phyloP scores from a whole-genome alignment of 1,140 invertebrate species.

The Carposina sasakii region DNA sequence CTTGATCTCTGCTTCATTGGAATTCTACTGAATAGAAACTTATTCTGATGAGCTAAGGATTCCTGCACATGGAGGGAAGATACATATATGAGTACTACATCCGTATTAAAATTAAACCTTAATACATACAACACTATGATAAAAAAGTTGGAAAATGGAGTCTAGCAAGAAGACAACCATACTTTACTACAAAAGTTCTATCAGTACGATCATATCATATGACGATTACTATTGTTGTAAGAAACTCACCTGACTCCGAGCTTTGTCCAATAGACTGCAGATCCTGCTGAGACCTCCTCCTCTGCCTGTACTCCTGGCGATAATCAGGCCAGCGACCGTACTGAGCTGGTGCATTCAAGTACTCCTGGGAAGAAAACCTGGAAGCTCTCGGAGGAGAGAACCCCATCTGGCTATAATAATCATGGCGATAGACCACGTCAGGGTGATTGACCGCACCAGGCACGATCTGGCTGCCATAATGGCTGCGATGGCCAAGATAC shows the following conservation, averaged over 20 bases:
- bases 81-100: no score
- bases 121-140: no score
- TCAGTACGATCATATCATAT: no score
- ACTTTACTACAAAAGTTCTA: no score
- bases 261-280: conserved; percentile 63
- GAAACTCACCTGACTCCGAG: conserved; percentile 67
- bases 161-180: no score
- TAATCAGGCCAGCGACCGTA: conserved; percentile 57
- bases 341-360: conserved; percentile 59
- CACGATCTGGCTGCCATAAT: conserved; percentile 57
- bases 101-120: no score
- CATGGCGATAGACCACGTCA: conserved; percentile 66
- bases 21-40: no score
- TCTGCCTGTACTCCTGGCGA: conserved; percentile 55
- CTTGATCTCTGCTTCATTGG: no score
- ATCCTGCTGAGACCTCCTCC: conserved; percentile 65
- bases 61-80: no score
- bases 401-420: conserved; percentile 58
- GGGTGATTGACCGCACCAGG: conserved; percentile 58
- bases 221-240: no score
- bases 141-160: no score
- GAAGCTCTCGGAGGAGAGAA: conserved; percentile 61
- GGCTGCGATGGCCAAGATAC: conserved; percentile 47
- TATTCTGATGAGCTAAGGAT: no score
- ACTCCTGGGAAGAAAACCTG: conserved; percentile 69